Conservation (phyloP, 2,888 invertebrate species). For the Galerucella calmariensis region DNA sequence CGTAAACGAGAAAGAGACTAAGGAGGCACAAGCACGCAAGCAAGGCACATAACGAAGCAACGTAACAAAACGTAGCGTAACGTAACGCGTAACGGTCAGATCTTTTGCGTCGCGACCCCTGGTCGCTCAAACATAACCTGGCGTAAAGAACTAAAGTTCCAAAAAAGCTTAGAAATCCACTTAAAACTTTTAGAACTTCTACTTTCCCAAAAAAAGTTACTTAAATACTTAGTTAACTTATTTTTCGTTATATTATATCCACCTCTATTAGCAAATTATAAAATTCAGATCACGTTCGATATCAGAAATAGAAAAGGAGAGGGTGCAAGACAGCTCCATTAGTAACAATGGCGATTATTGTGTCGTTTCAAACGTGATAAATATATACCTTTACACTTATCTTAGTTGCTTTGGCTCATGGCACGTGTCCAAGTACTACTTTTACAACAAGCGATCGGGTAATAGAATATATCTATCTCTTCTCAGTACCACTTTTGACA, state of each 20-base stretch:
- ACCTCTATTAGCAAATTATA: conserved; percentile 37
- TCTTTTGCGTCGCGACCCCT: too few species aligned
- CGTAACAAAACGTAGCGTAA: too few species aligned
- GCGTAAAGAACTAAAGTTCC: too few species aligned
- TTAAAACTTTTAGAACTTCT: not conserved
- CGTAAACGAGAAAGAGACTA: too few species aligned
- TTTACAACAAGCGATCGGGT: conserved; percentile 6
- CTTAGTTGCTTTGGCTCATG: conserved; percentile 32
- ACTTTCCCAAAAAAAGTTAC: too few species aligned
- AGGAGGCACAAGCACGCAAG: too few species aligned
- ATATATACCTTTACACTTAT: conserved; percentile 25
- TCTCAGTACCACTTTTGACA: conserved; percentile 1
- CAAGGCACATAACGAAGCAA: too few species aligned
- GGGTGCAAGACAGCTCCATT: conserved; percentile 56
- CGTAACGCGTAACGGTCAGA: too few species aligned
- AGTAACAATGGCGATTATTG: conserved; percentile 46
- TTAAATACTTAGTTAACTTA: too few species aligned
- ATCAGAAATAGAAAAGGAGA: conserved; percentile 40
- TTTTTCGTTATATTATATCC: too few species aligned
- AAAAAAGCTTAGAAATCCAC: too few species aligned
- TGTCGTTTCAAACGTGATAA: conserved; percentile 44
- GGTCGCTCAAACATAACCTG: too few species aligned
- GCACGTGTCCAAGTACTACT: conserved; percentile 39
- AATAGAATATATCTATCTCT: conserved; percentile 17
- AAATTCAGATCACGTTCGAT: conserved; percentile 52